Evolutionary conservation across 2,888 invertebrate genomes (phyloP).

Genomic region (Philhelius pedissequus): DNA sequence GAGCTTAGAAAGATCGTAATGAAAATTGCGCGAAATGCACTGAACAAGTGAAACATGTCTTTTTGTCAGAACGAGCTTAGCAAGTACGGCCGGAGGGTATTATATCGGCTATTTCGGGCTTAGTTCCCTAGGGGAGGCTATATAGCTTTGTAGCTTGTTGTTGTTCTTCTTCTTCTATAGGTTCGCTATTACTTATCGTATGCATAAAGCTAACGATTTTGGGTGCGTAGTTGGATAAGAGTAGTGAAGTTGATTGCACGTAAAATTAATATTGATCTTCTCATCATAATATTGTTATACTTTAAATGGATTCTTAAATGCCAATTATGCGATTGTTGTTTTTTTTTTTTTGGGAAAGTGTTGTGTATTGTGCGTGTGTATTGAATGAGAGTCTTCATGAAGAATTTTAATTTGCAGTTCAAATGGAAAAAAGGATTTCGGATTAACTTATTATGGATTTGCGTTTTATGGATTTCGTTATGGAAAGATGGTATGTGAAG

Average conservation of each 20-base stretch:
- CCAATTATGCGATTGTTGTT: neutral
- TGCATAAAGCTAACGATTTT: slow-evolving; percentile 15
- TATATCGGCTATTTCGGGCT: slow-evolving; percentile 22
- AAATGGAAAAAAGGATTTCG: neutral
- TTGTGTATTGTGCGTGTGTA: neutral
- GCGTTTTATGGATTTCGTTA: slow-evolving; percentile 57
- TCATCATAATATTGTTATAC: neutral
- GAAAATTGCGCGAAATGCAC: slow-evolving; percentile 1
- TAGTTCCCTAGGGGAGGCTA: slow-evolving; percentile 37
- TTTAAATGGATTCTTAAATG: neutral
- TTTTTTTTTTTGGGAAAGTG: neutral
- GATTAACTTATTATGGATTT: slow-evolving; percentile 42
- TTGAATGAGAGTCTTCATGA: neutral
- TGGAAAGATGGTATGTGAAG: slow-evolving; percentile 55
- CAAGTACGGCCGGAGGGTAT: slow-evolving; percentile 25
- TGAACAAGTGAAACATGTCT: slow-evolving; percentile 32
- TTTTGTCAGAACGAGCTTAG: slow-evolving; percentile 56
- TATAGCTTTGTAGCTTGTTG: slow-evolving; percentile 1
- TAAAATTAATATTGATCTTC: neutral
- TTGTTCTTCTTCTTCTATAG: neutral
- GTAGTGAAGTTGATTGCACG: slow-evolving; percentile 47
- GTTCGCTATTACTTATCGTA: neutral
- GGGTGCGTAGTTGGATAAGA: slow-evolving; percentile 53
- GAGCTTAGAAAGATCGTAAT: slow-evolving; percentile 21
- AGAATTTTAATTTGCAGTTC: neutral